Evolutionary conservation across 2,113 vertebrate genomes (phyloP), one percentile per base, ranked within the genome.

Genomic region (Vireo altiloquus): DNA sequence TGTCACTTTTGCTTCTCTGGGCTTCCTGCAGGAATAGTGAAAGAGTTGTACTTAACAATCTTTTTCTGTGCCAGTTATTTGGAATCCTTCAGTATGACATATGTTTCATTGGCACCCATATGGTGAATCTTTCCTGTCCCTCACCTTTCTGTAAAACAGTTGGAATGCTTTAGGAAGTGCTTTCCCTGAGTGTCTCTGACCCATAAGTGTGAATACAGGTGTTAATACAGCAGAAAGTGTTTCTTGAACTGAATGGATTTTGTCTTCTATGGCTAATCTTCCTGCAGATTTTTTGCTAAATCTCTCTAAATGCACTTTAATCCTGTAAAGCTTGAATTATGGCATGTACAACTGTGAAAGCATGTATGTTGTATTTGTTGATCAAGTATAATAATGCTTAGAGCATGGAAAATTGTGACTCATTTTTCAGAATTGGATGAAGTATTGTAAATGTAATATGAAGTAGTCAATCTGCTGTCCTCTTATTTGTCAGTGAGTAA

Each of bases 231-330:
- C 61, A 88, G 77, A 54, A 84, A 31, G 9, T 9, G 39, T 69
- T 91, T 60, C 52, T 53, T 40, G 63, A 71, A 64, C 33, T 11
- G 87, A 83, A 60, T 76, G 57, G 79, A 68, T 94, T 94, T 89
- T 0, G 0, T 87, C 61, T 69, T 52, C 49, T 47, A 0, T 84
- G 61, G 69, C 69, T 91, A 75, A 81, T 82, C 86, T 75, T 82
- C 69, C 46, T 69, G 49, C 44, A 61, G 80, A 68, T 92, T 95
- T 92, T 90, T 78, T 78, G n/a, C 74, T 89, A 83, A 87, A 75
- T 66, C 83, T 83, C 75, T 84, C 60, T 82, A 92, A 94, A 78
- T 82, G 72, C 46, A 59, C 46, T 91, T 81, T 46, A 87, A 75
- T 91, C 78, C 75, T 70, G 9, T 87, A 65, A 84, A 82, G 33